These are phyloP conservation scores for Austrofundulus limnaeus DNA, from an alignment of 2,113 vertebrate species.

Conservation along the genomic window DNA sequence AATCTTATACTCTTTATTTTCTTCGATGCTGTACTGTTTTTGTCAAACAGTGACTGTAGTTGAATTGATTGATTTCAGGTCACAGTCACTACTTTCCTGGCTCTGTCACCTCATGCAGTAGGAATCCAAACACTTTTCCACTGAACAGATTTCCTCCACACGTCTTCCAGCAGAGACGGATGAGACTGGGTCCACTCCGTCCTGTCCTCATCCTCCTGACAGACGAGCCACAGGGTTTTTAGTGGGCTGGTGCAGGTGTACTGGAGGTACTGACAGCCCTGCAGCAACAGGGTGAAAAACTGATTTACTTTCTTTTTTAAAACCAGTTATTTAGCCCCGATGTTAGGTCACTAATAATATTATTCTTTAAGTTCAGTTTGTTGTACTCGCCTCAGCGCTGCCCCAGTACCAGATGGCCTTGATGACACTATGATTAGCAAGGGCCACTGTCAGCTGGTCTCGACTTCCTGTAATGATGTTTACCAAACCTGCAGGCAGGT, in stretches of 20 bases:
- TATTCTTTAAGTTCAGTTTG: not conserved
- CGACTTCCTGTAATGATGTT: slow-evolving; percentile 82
- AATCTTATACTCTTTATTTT: too few species aligned
- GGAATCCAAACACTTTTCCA: slow-evolving; percentile 91
- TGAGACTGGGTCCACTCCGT: slow-evolving; percentile 57
- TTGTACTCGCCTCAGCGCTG: slow-evolving; percentile 78
- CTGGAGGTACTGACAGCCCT: slow-evolving; percentile 88
- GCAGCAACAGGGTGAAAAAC: not conserved
- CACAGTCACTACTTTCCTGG: not conserved
- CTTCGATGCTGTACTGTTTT: too few species aligned
- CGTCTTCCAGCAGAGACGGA: slow-evolving; percentile 71
- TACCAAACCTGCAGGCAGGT: slow-evolving; percentile 84
- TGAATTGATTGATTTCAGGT: not conserved
- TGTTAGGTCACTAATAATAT: not conserved
- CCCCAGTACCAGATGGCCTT: slow-evolving; percentile 92
- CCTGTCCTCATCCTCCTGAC: slow-evolving; percentile 60
- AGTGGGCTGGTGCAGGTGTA: slow-evolving; percentile 83
- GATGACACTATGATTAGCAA: slow-evolving; percentile 88
- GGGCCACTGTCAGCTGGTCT: slow-evolving; percentile 83
- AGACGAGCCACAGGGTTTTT: slow-evolving; percentile 81
- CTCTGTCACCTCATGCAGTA: slow-evolving; percentile 72
- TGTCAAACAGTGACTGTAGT: not conserved
- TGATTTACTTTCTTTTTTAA: too few species aligned
- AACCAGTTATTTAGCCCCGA: not conserved
- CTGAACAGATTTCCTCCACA: slow-evolving; percentile 80